Evolutionary conservation across 2,888 invertebrate genomes (phyloP).

Genomic region (Microctonus aethiopoides): DNA sequence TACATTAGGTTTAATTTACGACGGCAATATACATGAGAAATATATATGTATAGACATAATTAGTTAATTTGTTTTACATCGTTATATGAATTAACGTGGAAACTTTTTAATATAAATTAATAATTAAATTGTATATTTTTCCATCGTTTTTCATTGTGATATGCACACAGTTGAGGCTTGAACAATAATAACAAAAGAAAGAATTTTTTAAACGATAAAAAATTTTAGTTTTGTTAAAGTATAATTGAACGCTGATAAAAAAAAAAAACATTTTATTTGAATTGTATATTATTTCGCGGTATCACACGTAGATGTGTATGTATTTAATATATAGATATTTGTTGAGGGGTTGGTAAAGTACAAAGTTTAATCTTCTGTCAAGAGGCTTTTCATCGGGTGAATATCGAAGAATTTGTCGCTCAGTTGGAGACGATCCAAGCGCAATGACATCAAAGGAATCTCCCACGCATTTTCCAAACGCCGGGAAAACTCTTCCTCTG

Average conservation of each 20-base stretch:
- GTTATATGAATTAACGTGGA: background rate
- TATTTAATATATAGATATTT: background rate
- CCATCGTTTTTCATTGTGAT: too few relatives aligned
- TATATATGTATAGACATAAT: background rate
- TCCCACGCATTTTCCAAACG: slow-evolving; percentile 35
- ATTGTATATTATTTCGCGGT: background rate
- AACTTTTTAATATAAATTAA: background rate
- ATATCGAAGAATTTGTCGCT: slow-evolving; percentile 67
- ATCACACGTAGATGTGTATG: too few relatives aligned
- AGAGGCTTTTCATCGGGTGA: slow-evolving; percentile 64
- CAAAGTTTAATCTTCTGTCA: slow-evolving; percentile 47
- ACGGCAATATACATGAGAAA: background rate
- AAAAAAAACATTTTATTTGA: background rate
- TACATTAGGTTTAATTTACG: background rate
- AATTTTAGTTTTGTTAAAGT: too few relatives aligned
- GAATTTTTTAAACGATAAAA: too few relatives aligned
- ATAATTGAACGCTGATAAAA: too few relatives aligned
- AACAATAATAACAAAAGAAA: too few relatives aligned
- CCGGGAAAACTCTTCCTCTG: slow-evolving; percentile 28
- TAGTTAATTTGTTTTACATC: background rate
- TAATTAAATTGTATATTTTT: background rate
- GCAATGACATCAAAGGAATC: slow-evolving; percentile 63
- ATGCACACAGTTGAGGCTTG: too few relatives aligned
- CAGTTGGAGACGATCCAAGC: slow-evolving; percentile 57
- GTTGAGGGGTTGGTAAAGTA: slow-evolving; percentile 14